Evolutionary conservation across 2,113 vertebrate species (phyloP), one percentile per base, ranked within the genome.

Genomic region (Brevimyrus niger): DNA sequence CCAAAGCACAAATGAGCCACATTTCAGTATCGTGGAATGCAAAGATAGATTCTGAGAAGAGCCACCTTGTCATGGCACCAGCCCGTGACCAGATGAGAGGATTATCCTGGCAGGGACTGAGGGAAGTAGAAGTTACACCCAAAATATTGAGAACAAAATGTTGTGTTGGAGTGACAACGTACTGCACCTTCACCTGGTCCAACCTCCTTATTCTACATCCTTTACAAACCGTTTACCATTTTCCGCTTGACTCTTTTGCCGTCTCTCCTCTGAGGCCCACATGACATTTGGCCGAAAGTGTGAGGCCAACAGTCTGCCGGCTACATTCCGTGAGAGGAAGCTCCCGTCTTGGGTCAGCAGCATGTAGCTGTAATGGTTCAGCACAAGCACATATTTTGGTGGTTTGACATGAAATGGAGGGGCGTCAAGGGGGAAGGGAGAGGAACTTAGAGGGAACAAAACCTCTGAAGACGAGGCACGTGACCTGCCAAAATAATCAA

Each of bases 361-460:
- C 69, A 31, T 31, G 65, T 50, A 55, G 69, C 21, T 15, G 13
- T 87, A 51, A 73, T 31, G 69, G 69, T 90, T 53, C 13, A 80
- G 19, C 65, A 46, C 89, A 38, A 27, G 46, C 87, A 73, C 42
- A 88, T 88, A 87, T 58, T 88, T 82, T 6, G 11, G 38, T 82
- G 35, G 21, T 44, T 11, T 69, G 31, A 80, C 53, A 31, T 82
- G 21, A 19, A 86, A 89, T 11, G 19, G 9, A 15, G 23, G 42
- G 19, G 47, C 83, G 11, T 85, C 80, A 21, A 84, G n/a, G 44
- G 47, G 19, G 23, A 86, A 73, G 10, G 31, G 47, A 13, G 38
- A 23, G 61, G 21, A 87, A 46, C 31, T 21, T 23, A 38, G 65
- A 35, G 7, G 44, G 42, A 65, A 61, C 48, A 23, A 23, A 35